Conservation (phyloP, 2,888 invertebrate genomes). For the Rhimphoctona megacephalus region DNA sequence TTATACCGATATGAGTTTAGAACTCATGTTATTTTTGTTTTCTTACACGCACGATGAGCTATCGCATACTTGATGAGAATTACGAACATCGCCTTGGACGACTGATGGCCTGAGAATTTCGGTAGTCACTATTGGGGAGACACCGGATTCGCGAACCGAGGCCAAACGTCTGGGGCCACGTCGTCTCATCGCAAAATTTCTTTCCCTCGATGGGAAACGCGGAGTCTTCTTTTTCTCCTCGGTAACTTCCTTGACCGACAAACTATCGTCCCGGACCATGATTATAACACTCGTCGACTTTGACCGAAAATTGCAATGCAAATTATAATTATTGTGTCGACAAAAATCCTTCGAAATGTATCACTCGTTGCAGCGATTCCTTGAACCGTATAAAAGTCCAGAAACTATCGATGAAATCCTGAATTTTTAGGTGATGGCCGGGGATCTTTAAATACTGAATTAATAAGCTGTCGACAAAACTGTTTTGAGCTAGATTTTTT, state of each 20-base stretch:
- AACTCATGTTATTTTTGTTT: conserved; percentile 5
- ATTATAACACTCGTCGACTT: conserved; percentile 38
- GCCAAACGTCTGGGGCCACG: conserved; percentile 80
- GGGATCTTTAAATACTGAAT: conserved; percentile 8
- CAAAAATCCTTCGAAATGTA: conserved; percentile 1
- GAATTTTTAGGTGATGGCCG: neutral
- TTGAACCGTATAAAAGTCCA: neutral
- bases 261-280: conserved; percentile 81
- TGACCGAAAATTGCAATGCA: conserved; percentile 35
- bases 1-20: neutral
- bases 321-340: neutral
- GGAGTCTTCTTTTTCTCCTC: conserved; percentile 86
- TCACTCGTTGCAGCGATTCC: neutral
- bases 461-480: neutral
- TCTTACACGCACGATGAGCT: conserved; percentile 67
- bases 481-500: conserved; percentile 19
- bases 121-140: conserved; percentile 68
- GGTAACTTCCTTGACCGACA: conserved; percentile 81
- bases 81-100: conserved; percentile 57
- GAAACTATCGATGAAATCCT: neutral
- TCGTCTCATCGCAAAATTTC: conserved; percentile 89
- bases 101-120: conserved; percentile 62
- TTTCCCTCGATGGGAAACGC: conserved; percentile 89
- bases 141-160: conserved; percentile 70
- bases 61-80: conserved; percentile 50